Conservation (phyloP, 1,140 invertebrate species). For the Cheumatopsyche charites region DNA sequence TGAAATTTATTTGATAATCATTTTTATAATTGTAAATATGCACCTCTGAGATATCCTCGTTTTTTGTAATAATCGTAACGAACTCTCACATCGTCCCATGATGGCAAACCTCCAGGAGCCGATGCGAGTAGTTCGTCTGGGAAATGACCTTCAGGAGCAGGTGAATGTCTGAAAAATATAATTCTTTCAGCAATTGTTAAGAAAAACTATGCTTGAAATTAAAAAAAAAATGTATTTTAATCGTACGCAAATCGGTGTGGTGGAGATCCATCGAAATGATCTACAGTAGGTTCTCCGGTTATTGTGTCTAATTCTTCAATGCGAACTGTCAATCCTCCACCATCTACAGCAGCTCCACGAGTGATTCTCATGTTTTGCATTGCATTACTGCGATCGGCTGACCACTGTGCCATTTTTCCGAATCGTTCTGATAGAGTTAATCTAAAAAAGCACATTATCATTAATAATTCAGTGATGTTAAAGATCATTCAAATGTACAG, state of each 20-base stretch:
- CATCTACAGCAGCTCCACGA: conserved; percentile 64
- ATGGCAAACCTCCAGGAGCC: conserved; percentile 74
- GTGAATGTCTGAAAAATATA: conserved; percentile 60
- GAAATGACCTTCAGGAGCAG: conserved; percentile 76
- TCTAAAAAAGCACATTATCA: conserved; percentile 49
- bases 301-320: conserved; percentile 68
- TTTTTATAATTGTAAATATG: not conserved
- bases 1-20: not conserved
- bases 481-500: not conserved
- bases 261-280: conserved; percentile 29
- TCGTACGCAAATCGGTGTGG: conserved; percentile 41
- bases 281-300: conserved; percentile 52
- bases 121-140: conserved; percentile 74
- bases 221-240: not conserved
- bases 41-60: conserved; percentile 75
- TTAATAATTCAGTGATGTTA: too few species aligned
- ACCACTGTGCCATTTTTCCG: conserved; percentile 90
- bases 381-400: conserved; percentile 77
- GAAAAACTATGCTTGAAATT: not conserved
- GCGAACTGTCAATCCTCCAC: conserved; percentile 74
- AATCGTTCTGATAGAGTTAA: conserved; percentile 81
- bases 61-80: conserved; percentile 87
- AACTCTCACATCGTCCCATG: conserved; percentile 85
- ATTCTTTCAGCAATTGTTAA: not conserved
- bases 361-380: conserved; percentile 86